These are phyloP conservation scores for Spatulosminthurus flaviceps DNA, from an alignment of 2,888 invertebrate species.

Conservation along the genomic window DNA sequence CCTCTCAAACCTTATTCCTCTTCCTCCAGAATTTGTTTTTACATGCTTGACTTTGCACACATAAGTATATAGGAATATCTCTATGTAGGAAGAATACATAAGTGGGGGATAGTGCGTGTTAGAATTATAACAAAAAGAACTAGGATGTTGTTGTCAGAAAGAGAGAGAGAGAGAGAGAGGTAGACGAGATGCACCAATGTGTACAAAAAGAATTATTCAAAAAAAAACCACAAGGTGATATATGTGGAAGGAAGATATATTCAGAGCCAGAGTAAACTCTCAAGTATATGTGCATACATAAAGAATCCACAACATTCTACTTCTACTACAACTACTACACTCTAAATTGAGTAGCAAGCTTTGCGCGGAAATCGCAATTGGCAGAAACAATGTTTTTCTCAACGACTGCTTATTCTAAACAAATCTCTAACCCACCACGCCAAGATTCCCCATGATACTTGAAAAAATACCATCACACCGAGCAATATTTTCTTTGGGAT, in stretches of 20 bases:
- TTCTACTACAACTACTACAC: background rate
- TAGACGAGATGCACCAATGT: constrained; percentile 7
- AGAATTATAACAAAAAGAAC: background rate
- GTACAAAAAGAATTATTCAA: background rate
- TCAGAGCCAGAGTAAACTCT: no score
- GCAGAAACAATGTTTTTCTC: constrained; percentile 38
- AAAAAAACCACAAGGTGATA: background rate
- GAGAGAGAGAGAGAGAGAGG: constrained; percentile 12
- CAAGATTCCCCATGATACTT: constrained; percentile 22
- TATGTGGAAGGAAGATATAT: no score
- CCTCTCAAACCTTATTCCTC: no score
- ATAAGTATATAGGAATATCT: background rate
- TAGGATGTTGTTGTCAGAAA: constrained; percentile 2
- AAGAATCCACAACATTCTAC: background rate
- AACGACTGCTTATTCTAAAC: constrained; percentile 23
- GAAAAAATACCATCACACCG: constrained; percentile 6
- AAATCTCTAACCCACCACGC: constrained; percentile 17
- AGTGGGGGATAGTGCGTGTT: background rate
- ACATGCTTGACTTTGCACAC: background rate
- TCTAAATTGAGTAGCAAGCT: constrained; percentile 16
- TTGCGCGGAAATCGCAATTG: constrained; percentile 44
- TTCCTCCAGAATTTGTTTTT: background rate
- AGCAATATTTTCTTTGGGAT: constrained; percentile 29
- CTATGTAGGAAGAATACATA: background rate
- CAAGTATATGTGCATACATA: background rate